Base-by-base conservation (phyloP, 2,797 vertebrate genomes). In the Neopelma chrysocephalum region DNA sequence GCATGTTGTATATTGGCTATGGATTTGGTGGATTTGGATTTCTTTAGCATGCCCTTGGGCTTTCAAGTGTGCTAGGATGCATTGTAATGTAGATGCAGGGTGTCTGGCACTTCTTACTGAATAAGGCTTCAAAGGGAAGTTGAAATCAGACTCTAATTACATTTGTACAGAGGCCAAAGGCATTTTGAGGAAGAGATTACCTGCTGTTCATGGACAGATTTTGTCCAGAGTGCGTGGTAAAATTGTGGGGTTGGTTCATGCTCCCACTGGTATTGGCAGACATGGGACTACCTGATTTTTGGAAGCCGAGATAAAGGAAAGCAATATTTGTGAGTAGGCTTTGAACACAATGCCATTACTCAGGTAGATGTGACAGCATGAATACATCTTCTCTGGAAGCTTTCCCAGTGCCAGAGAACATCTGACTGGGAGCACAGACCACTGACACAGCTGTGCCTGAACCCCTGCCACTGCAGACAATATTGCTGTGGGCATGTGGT, bases 71-170 rank as follows among this genome's bases (percentile, higher is more conserved):
- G 88, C 25, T 79, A 38, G 48, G 77, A 47, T 58, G 71, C 77
- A 94, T 96, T 97, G 78, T 95, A 61, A 95, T 94, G 96, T 77
- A 95, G 95, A 94, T 95, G 61, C 7, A 3, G 90, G 22, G 56
- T 77, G 95, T 95, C 94, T 95, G 94, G 83, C 96, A 89, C 90
- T 85, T 89, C 83, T 90, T 70, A 57, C 66, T 60, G 87, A 96
- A 90, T 47, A 54, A 82, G 45, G 64, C 68, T 94, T 95, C 92
- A 82, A 91, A 94, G 71, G 79, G 65, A 95, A 95, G 51, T 79
- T 81, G 76, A 87, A 95, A 78, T 93, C 29, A 27, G 71, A 58
- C 73, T 93, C 92, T 56, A 73, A 86, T 89, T 96, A 89, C 58
- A 51, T 76, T 90, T 71, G 43, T 60, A 71, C 61, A 19, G 73